Percentiles rank a stretch among this genome's conserved stretches.
Evolutionary conservation across 35 echinoderm and acorn worm species (phyloP).

Genomic region (Anneissia japonica): DNA sequence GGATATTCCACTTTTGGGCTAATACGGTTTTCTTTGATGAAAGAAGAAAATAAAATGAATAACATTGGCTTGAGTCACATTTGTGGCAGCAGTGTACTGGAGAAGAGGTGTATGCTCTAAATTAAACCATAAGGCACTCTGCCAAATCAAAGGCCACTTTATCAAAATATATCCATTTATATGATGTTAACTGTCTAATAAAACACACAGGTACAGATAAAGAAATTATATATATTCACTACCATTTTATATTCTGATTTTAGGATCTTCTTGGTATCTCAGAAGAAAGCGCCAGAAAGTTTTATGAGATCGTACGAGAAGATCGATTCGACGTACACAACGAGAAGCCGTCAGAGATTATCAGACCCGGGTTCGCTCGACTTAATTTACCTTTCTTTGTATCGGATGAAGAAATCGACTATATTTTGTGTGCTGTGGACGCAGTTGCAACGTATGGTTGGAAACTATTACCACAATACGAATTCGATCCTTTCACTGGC

Average conservation of each 20-base stretch:
- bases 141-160: too few relatives aligned
- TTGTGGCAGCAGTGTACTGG: too few relatives aligned
- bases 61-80: too few relatives aligned
- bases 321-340: slow-evolving; percentile 72
- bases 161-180: too few relatives aligned
- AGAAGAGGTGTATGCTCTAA: too few relatives aligned
- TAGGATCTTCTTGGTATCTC: slow-evolving; percentile 93
- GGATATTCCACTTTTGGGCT: too few relatives aligned
- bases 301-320: slow-evolving; percentile 84
- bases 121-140: too few relatives aligned
- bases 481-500: slow-evolving; percentile 64
- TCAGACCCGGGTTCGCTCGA: slow-evolving; percentile 77
- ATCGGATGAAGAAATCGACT: slow-evolving; percentile 78
- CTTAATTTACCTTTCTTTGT: slow-evolving; percentile 94
- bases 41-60: too few relatives aligned
- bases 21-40: too few relatives aligned
- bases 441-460: slow-evolving; percentile 77
- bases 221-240: too few relatives aligned
- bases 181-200: too few relatives aligned
- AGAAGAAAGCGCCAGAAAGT: slow-evolving; percentile 77
- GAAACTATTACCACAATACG: slow-evolving; percentile 94
- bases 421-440: slow-evolving; percentile 72
- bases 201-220: too few relatives aligned
- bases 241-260: not conserved
- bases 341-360: slow-evolving; percentile 66